A percentile compares a stretch with the other conserved stretches of the same genome.
Conservation (phyloP, 2,113 vertebrate genomes). For the Cricetomys ansorgei region DNA sequence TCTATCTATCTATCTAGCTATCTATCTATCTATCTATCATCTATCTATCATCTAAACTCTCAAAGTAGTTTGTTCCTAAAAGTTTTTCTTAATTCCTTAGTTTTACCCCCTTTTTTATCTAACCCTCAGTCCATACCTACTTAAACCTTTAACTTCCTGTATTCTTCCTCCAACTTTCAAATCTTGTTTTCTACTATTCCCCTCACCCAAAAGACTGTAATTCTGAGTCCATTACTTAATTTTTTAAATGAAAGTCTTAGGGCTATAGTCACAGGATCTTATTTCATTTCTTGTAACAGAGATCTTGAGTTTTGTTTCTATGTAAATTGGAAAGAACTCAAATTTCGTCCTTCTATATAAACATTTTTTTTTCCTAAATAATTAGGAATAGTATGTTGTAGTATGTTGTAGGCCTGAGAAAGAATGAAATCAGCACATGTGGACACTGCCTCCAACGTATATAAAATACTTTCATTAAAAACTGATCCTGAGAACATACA, state of each 20-base stretch:
- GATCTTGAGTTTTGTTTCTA: background rate
- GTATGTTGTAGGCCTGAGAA: background rate
- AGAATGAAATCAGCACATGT: background rate
- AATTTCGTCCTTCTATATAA: background rate
- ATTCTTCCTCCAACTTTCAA: background rate
- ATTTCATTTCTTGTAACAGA: conserved; percentile 16
- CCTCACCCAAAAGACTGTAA: background rate
- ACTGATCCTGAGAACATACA: background rate
- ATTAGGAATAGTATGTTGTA: background rate
- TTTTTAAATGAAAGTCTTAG: background rate
- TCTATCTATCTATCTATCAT: no score
- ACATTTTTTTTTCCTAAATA: background rate
- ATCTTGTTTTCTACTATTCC: background rate
- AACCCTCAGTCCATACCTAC: background rate
- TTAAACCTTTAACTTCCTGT: background rate
- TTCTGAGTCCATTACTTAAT: background rate
- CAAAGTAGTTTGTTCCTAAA: background rate
- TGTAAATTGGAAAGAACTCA: background rate
- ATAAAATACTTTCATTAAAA: background rate
- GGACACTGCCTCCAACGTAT: background rate
- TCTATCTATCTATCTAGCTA: no score
- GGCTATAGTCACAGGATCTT: background rate
- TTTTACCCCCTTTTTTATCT: background rate
- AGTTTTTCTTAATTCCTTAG: background rate
- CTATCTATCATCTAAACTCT: background rate